A percentile compares a stretch with the other conserved stretches of the same genome.
phyloP scores from a whole-genome alignment of 2,888 invertebrate genomes.

The Tiphia femorata region DNA sequence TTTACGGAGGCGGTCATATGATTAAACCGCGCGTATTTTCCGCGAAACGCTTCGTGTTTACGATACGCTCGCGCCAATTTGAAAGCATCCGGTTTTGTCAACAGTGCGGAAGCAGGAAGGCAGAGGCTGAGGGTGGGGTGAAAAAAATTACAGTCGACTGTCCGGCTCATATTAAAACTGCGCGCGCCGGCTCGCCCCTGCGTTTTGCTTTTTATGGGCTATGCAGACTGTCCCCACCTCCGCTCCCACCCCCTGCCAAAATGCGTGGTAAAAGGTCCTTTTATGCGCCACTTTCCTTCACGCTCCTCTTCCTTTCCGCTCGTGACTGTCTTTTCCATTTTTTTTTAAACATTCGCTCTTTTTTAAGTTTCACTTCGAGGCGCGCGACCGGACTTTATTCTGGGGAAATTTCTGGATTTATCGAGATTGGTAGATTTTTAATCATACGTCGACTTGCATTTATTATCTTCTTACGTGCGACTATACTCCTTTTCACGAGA shows the following conservation, averaged over 20 bases:
- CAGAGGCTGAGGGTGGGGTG: too few species aligned
- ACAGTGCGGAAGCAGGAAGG: neutral
- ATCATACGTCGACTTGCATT: too few species aligned
- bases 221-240: too few species aligned
- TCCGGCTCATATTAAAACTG: slow-evolving; percentile 1
- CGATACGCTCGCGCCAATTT: neutral
- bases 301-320: too few species aligned
- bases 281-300: neutral
- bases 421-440: too few species aligned
- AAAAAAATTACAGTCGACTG: neutral
- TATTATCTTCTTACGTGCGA: too few species aligned
- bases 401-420: too few species aligned
- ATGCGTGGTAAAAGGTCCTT: neutral
- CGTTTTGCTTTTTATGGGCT: neutral
- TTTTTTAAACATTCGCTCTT: too few species aligned
- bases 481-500: too few species aligned
- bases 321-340: too few species aligned
- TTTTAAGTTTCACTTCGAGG: too few species aligned
- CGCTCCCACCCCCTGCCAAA: neutral
- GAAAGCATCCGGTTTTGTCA: slow-evolving; percentile 1
- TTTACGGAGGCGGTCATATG: neutral
- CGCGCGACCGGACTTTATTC: too few species aligned
- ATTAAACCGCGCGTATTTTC: neutral
- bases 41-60: neutral
- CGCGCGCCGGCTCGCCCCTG: neutral